phyloP scores from a whole-genome alignment of 2,888 invertebrate genomes.

The Terebella lapidaria region DNA sequence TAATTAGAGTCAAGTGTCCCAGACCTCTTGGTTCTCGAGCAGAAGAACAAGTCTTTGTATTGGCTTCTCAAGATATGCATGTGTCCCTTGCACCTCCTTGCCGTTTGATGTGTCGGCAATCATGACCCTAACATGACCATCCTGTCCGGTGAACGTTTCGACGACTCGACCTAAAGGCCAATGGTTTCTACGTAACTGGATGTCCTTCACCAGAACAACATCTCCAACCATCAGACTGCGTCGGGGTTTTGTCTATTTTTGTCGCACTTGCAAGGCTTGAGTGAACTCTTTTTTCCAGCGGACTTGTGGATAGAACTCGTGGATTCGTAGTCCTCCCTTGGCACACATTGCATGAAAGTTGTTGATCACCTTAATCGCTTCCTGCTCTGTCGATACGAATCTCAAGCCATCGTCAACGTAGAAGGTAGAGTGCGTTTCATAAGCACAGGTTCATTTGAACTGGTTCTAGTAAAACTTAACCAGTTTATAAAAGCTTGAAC shows the following conservation, averaged over 20 bases:
- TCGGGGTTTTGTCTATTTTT: neutral
- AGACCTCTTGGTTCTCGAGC: neutral
- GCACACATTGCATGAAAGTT: too few species aligned
- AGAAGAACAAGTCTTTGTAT: neutral
- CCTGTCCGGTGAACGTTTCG: neutral
- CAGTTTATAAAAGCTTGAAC: too few species aligned
- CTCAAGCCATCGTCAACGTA: conserved; percentile 14
- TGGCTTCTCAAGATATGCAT: neutral
- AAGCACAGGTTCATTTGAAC: too few species aligned
- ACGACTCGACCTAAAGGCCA: neutral
- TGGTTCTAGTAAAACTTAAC: too few species aligned
- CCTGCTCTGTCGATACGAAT: neutral
- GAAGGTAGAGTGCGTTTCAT: too few species aligned
- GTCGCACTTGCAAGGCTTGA: neutral
- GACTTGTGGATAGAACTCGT: conserved; percentile 3
- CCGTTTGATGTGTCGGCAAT: neutral
- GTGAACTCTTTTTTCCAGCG: conserved; percentile 13
- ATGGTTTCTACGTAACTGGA: neutral
- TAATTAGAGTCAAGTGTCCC: too few species aligned
- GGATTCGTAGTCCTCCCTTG: conserved; percentile 7
- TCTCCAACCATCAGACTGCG: neutral
- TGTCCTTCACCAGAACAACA: neutral
- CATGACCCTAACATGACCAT: neutral
- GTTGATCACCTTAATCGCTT: conserved; percentile 11
- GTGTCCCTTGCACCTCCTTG: neutral